Evolutionary conservation across 2,113 vertebrate genomes (phyloP), one percentile per base, ranked within the genome.

Genomic region (Merops nubicus): DNA sequence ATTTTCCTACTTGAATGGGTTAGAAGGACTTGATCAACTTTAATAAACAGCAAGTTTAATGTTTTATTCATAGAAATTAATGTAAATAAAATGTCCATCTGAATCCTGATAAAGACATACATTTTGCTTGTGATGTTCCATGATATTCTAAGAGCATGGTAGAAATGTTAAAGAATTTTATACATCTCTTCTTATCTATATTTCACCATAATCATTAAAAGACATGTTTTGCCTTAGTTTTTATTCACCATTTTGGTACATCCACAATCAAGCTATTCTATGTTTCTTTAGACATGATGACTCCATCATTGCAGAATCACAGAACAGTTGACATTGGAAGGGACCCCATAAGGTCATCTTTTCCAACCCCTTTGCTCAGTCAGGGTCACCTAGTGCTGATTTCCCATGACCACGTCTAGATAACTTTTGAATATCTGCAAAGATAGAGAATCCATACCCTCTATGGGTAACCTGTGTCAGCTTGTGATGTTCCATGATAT

Each of bases 301-400:
- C 11, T 83, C 48, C 20, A 40, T n/a, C 19, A n/a, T 25, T 0
- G 1, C 45, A 79, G 78, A 36, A 73, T 73, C 73, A 67, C 5
- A 38, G 26, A 51, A 19, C 1, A 0, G 14, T 12, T 59, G 29
- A 64, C 12, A 7, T 64, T 84, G 53, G 6, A 54, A 42, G 29
- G 5, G 2, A 68, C 2, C 5, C 29, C 28, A 31, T 6, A 76
- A 59, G 18, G 33, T 63, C 23, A 53, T 20, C 11, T 76, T 51
- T 74, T 70, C 20, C 38, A 72, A 3, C 1, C 1, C 3, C 6
- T 1, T 5, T 36, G 6, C 22, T 89, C 21, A 72, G 48, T 13
- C 9, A 72, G 7, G 5, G 6, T 45, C 19, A 48, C 6, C 25
- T 47, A 75, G 23, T 38, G 28, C 45, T 48, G 12, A 7, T 25